Conservation (phyloP, 2,888 invertebrate species). For the Parapristionchus giblindavisi region DNA sequence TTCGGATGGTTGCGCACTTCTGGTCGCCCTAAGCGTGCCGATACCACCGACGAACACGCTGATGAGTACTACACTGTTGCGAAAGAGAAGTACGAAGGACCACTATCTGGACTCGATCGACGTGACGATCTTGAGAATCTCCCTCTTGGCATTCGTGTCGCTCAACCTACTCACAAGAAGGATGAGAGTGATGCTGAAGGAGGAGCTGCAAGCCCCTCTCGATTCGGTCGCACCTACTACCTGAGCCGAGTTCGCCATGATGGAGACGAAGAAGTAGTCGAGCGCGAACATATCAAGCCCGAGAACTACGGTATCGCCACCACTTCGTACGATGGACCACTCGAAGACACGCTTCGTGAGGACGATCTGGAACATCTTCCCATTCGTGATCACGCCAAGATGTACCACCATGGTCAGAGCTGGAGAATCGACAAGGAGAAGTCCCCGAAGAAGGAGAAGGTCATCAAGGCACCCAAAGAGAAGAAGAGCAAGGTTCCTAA, state of each 20-base stretch:
- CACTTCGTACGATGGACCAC: slow-evolving; percentile 15
- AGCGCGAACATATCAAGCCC: slow-evolving; percentile 15
- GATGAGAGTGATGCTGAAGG: neutral
- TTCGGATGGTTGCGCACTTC: slow-evolving; percentile 17
- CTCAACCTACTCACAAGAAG: slow-evolving; percentile 8
- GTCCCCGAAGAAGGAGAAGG: slow-evolving; percentile 22
- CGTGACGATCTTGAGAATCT: slow-evolving; percentile 20
- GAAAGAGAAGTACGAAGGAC: slow-evolving; percentile 13
- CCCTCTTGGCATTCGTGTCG: slow-evolving; percentile 19
- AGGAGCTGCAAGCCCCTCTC: slow-evolving; percentile 10
- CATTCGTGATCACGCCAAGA: slow-evolving; percentile 7
- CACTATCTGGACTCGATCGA: slow-evolving; percentile 11
- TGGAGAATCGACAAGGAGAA: slow-evolving; percentile 18
- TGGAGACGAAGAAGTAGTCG: slow-evolving; percentile 9
- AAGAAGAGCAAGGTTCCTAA: slow-evolving; percentile 8
- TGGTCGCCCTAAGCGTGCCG: slow-evolving; percentile 7
- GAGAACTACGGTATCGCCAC: slow-evolving; percentile 17
- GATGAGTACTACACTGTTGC: slow-evolving; percentile 19
- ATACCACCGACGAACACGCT: neutral
- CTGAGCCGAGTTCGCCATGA: slow-evolving; percentile 1
- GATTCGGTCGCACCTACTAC: slow-evolving; percentile 11
- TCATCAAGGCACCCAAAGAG: slow-evolving; percentile 7
- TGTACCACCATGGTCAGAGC: slow-evolving; percentile 13
- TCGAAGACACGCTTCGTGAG: slow-evolving; percentile 12
- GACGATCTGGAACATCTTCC: slow-evolving; percentile 14